Evolutionary conservation across 1,140 invertebrate genomes (phyloP).

Genomic region (Drosophila aff.): DNA sequence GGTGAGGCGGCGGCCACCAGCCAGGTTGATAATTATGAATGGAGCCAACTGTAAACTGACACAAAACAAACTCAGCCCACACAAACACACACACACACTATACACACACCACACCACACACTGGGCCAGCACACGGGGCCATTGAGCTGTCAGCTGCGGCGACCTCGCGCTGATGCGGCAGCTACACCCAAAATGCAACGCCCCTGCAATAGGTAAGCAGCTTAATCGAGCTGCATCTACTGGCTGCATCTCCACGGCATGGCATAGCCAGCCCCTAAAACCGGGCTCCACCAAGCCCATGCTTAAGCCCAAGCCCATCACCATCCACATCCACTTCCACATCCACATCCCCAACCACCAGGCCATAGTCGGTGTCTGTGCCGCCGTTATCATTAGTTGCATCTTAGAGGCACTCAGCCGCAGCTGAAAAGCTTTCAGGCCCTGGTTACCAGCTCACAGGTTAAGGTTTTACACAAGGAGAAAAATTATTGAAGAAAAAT

Average conservation of each 20-base stretch:
- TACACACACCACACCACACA: neutral
- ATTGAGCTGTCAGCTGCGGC: slow-evolving; percentile 75
- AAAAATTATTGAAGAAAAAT: neutral
- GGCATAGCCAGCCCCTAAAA: slow-evolving; percentile 43
- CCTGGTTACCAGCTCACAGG: slow-evolving; percentile 11
- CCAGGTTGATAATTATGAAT: slow-evolving; percentile 79
- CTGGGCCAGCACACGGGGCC: slow-evolving; percentile 36
- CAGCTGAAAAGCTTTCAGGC: slow-evolving; percentile 75
- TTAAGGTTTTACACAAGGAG: slow-evolving; percentile 6
- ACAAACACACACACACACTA: slow-evolving; percentile 26
- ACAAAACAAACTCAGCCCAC: slow-evolving; percentile 72
- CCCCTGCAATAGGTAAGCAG: slow-evolving; percentile 75
- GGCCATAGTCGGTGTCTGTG: slow-evolving; percentile 36
- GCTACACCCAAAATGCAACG: slow-evolving; percentile 80
- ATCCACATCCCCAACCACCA: slow-evolving; percentile 8
- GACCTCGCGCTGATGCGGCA: slow-evolving; percentile 79
- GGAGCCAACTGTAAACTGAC: slow-evolving; percentile 75
- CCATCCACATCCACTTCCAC: slow-evolving; percentile 14
- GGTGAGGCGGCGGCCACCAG: slow-evolving; percentile 29
- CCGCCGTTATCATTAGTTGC: slow-evolving; percentile 81
- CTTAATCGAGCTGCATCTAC: slow-evolving; percentile 69
- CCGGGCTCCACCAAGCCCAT: slow-evolving; percentile 20
- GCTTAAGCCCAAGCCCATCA: slow-evolving; percentile 6
- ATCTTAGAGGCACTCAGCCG: slow-evolving; percentile 82
- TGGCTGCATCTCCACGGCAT: slow-evolving; percentile 30